Base-by-base conservation (phyloP, 1,140 invertebrate genomes). In the Heliothis virescens region DNA sequence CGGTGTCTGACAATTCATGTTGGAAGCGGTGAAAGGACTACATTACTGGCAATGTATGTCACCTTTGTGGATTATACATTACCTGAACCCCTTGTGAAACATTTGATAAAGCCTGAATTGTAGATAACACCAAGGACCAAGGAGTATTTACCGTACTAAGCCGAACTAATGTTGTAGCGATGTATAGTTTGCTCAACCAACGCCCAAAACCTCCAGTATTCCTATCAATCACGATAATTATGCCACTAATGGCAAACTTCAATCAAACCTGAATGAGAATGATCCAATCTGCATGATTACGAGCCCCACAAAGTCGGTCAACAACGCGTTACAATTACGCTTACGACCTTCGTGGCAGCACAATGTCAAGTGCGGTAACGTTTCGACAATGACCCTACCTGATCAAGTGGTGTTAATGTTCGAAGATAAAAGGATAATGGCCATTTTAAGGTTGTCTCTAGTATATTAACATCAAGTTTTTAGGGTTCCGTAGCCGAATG, bases 341-440 rank as follows among this genome's bases (percentile, higher is more conserved):
- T 55, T 48, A 59, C 72, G 57, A 50, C 72, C 72, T 74, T 74
- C 72, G 72, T 55, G 12, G 55, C 26, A 74, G 41, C 57, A 60
- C 72, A 74, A 60, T 60, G 72, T 74, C 72, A 74, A 74, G 72
- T 47, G 57, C 72, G 57, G 52, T 55, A 74, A 59, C 72, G 41
- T 60, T 74, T 74, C 50, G 72, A 74, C 72, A 74, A 62, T 74
- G 72, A 74, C 72, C 72, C 57, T 74, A 71, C 47, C 67, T 48
- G 18, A 16, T 34, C 29, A 15, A 57, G 48, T 34, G 26, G 18
- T 55, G 57, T 29, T 60, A 26, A 71, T 26, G 18, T 34, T 29
- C 47, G 18, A 69, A 21, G 48, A n/a, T 72, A 53, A 41, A 72
- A 53, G 53, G 4, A 57, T 16, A 50, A 55, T 71, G 21, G 26